Base-by-base conservation (phyloP, 2,113 vertebrate species). In the Ammodytes dubius region DNA sequence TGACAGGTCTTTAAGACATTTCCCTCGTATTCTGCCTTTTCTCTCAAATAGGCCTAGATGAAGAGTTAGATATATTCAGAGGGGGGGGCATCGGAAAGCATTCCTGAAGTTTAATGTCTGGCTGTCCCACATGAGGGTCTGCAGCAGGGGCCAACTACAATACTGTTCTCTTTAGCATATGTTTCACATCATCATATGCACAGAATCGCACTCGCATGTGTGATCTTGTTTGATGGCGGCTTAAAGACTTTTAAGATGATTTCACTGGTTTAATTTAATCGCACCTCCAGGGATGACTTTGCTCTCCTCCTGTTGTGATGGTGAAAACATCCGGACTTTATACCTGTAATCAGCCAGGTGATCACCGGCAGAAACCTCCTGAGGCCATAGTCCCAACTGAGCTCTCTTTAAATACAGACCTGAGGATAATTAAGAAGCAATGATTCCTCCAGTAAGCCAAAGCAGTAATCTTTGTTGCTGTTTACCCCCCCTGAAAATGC, bases 21-120 rank as follows among this genome's bases (percentile, higher is more conserved):
- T 83, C 42, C 45, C 43, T 70, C 61, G 49, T 78, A 49, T 76
- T 79, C 47, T 72, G 57, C 43, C 49, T 69, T 68, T 83, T 43
- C 53, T 72, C 43, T 65, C 49, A 46, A 64, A 65, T 50, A 64
- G 27, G 27, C 27, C 27, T 27, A 27, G 72, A 84, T 86, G 46
- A 86, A 39, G 49, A 59, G 54, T 19, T 49, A 63, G 82, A 85
- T 83, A 85, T 83, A 74, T 87, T 79, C 68, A 82, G 50, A 73
- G 43, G n/a, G 77, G 46, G 27, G 27, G 70, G 68, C 40, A 72
- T 39, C 86, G 69, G 82, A 89, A 85, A 81, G 74, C 82, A 91
- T 92, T 92, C 87, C 79, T 80, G 39, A 82, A 79, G 60, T 71
- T 79, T 82, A 69, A 83, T 80, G 76, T 82, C 54, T 63, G 68